Evolutionary conservation across 2,797 vertebrate species (phyloP), one percentile per base, ranked within the genome.

Genomic region (Thamnophis elegans): DNA sequence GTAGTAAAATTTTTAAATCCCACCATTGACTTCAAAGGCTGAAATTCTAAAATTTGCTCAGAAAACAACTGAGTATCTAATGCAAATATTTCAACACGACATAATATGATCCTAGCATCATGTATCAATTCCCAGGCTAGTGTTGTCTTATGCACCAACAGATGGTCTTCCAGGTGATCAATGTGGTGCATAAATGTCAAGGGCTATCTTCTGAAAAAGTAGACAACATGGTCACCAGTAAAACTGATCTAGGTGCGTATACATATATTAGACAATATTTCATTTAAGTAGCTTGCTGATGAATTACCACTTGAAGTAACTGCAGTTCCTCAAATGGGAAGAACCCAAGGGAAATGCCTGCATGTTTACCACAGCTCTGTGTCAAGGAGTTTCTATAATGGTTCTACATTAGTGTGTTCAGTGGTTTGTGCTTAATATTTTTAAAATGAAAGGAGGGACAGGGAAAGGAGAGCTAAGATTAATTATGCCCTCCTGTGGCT

Each of bases 401-500:
- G 32, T 93, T 73, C 56, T 93, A 47, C 73, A 32, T 87, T 92
- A 56, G 53, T 90, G 26, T 91, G 86, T 89, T 92, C 88, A 89
- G 58, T 91, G 87, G 51, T 87, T 95, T 93, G 73, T 1, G 0
- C 88, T 94, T 87, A 95, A 87, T 25, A 58, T 92, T 94, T 95
- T 93, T 91, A 28, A 92, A 95, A 93, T 65, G 20, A 85, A 42
- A 93, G 91, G 95, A 92, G 82, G 93, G 0, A 32, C 9, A 8
- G 58, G 88, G 93, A 58, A 58, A 89, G 90, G 28, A 95, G 62
- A 92, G 25, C n/a, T 68, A 55, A 94, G 68, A 32, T 26, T 92
- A 90, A 93, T 51, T 10, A 55, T 95, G 93, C 60, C 51, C 90
- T 90, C 93, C 1, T 89, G 62, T 58, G 13, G 13, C 55, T 95